Evolutionary conservation across 2,797 vertebrate species (phyloP).

Genomic region (Apogon hyalosoma): DNA sequence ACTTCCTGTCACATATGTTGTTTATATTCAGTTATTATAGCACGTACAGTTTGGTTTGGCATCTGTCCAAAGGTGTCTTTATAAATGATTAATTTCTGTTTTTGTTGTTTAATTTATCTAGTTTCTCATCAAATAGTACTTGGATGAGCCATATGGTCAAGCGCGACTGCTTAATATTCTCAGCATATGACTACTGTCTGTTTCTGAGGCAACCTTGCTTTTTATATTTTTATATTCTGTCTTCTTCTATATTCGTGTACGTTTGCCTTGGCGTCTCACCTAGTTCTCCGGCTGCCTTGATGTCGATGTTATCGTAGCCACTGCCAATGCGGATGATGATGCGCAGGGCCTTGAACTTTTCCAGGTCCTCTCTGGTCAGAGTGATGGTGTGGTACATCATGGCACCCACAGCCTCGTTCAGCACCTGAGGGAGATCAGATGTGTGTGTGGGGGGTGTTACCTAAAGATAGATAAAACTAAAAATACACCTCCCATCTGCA

Average conservation of each 20-base stretch:
- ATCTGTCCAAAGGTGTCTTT: constrained; percentile 29
- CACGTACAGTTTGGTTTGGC: constrained; percentile 56
- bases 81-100: constrained; percentile 34
- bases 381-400: constrained; percentile 99
- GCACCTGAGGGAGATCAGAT: constrained; percentile 90
- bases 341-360: constrained; percentile 97
- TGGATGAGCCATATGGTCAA: constrained; percentile 25
- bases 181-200: constrained; percentile 7
- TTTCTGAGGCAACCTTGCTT: constrained; percentile 15
- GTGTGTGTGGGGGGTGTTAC: no score
- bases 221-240: constrained; percentile 1
- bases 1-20: constrained; percentile 63
- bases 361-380: constrained; percentile 95
- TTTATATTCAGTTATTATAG: constrained; percentile 49
- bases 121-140: not conserved
- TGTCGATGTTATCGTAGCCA: constrained; percentile 98
- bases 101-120: constrained; percentile 27
- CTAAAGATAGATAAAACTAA: not conserved
- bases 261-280: constrained; percentile 81
- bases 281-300: constrained; percentile 96
- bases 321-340: constrained; percentile 98
- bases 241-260: constrained; percentile 16
- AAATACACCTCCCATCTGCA: constrained; percentile 22
- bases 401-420: constrained; percentile 95
- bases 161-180: constrained; percentile 22